Evolutionary conservation across 2,113 vertebrate species (phyloP).

Genomic region (Theropithecus gelada): DNA sequence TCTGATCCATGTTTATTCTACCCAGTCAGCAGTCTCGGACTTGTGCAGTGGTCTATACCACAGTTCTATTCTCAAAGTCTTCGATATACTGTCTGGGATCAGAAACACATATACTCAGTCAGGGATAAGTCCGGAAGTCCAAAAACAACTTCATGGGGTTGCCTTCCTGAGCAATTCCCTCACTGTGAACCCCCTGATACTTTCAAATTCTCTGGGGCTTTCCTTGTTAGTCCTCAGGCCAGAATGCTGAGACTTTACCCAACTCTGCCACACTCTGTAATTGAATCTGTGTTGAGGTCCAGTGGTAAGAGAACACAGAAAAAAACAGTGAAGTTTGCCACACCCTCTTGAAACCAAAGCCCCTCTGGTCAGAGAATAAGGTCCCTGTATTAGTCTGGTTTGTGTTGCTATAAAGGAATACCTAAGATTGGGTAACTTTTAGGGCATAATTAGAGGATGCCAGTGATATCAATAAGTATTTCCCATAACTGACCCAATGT

Average conservation of each 20-base stretch:
- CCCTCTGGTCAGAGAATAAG: neutral
- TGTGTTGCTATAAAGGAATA: too few relatives aligned
- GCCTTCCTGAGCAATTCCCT: neutral
- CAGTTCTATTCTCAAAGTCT: neutral
- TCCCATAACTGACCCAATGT: neutral
- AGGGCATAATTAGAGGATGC: neutral
- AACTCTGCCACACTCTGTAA: neutral
- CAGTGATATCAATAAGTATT: neutral
- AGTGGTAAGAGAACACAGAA: neutral
- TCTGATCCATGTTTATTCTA: neutral
- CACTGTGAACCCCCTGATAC: neutral
- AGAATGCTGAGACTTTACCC: neutral
- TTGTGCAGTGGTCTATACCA: neutral
- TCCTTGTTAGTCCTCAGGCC: neutral
- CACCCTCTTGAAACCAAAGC: neutral
- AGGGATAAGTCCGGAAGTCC: neutral
- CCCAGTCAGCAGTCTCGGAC: neutral
- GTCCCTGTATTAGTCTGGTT: neutral
- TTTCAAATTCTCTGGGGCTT: neutral
- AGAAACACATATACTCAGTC: neutral
- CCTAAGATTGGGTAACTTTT: neutral
- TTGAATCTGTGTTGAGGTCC: neutral
- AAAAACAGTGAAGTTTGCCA: neutral
- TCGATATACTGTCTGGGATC: neutral
- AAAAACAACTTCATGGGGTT: neutral